Conservation (phyloP, 1,140 invertebrate genomes). For the Meloidogyne hapla region DNA sequence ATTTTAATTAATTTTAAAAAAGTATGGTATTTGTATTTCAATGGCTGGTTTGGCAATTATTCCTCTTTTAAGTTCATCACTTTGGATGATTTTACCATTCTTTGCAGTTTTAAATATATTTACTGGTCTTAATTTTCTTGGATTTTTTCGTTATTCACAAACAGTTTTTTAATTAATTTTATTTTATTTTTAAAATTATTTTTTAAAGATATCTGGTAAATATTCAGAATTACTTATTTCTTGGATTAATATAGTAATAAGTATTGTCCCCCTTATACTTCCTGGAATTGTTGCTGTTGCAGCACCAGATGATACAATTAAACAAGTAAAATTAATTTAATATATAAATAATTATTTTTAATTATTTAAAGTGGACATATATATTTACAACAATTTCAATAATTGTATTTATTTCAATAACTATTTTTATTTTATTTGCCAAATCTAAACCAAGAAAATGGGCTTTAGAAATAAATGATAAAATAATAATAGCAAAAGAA, state of each 20-base stretch:
- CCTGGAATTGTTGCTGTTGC: neutral
- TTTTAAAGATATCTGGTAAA: neutral
- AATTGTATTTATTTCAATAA: slow-evolving; percentile 6
- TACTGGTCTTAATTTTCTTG: too few relatives aligned
- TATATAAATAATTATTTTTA: neutral
- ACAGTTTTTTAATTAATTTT: neutral
- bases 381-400: neutral
- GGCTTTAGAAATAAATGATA: slow-evolving; percentile 91
- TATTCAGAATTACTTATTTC: slow-evolving; percentile 3
- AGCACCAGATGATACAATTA: neutral
- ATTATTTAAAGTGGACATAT: neutral
- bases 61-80: too few relatives aligned
- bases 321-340: neutral
- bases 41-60: too few relatives aligned
- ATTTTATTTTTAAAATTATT: too few relatives aligned
- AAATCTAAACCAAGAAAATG: slow-evolving; percentile 73
- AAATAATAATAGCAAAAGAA: slow-evolving; percentile 73
- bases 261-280: neutral
- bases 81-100: too few relatives aligned
- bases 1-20: neutral
- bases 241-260: neutral
- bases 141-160: neutral
- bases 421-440: slow-evolving; percentile 2
- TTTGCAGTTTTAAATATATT: too few relatives aligned
- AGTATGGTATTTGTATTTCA: too few relatives aligned